Base-by-base conservation (phyloP, 2,888 invertebrate genomes). In the Spodoptera littoralis region DNA sequence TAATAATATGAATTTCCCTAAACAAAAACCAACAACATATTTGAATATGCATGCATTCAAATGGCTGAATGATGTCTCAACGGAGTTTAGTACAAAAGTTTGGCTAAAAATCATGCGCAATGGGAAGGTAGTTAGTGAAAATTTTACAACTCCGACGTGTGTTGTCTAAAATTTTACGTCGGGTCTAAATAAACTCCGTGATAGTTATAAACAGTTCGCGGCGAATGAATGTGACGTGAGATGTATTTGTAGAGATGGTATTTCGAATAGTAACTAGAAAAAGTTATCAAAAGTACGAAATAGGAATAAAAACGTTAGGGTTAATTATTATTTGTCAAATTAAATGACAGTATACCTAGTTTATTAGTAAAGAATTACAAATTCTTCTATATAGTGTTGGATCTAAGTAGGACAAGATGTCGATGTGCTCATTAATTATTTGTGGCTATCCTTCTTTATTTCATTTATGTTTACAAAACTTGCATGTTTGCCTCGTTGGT, bases 21-120 rank as follows among this genome's bases (percentile, higher is more conserved):
- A 88, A 86, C 86, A 85, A 84, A 87, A 83, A 46, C 41, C 0
- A 45, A 88, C 88, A 36, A 36, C 36, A 36, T 87, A 75, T 84
- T 90, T 90, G 82, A 89, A 91, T 91, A 92, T 92, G 88, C 90
- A 92, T 82, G 81, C 83, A 88, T 85, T 84, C 82, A 81, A 84
- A 76, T 62, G 78, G 75, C 70, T 62, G 64, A 81, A 81, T 86
- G 84, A 86, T 78, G 86, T 86, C 90, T 88, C 88, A 70, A 60
- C 83, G 86, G 88, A 79, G 84, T 75, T 76, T 79, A 79, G 70
- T 81, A 79, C 74, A 75, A 84, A 92, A 92, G 91, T 92, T 92
- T 89, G 76, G 85, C 81, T 88, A 90, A 91, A 92, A 93, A 92
- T 91, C 90, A 91, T 88, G 81, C 83, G 73, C 69, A 63, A 78